A percentile compares a stretch with the other conserved stretches of the same genome.
Conservation (phyloP, 53 echinoderm and acorn worm species). For the Luidia sarsii region DNA sequence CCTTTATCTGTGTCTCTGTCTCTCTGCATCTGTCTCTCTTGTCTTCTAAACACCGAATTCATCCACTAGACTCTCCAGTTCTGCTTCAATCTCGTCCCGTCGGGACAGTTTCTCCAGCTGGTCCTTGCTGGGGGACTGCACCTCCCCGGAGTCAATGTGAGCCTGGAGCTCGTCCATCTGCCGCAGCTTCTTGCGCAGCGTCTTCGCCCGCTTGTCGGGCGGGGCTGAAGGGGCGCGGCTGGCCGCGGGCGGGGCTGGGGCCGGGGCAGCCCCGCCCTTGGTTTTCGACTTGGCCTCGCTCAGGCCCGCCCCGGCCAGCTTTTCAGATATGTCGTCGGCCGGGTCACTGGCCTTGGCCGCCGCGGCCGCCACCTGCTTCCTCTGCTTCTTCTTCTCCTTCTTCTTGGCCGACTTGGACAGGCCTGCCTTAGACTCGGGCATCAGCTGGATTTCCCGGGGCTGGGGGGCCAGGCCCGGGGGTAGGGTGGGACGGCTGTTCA, state of each 20-base stretch:
- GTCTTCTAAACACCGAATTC: slow-evolving; percentile 40
- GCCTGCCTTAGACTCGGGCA: neutral
- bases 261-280: slow-evolving; percentile 3
- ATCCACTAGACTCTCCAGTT: slow-evolving; percentile 60
- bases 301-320: neutral
- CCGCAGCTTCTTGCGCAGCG: slow-evolving; percentile 84
- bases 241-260: neutral
- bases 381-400: slow-evolving; percentile 91
- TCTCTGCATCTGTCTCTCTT: too few relatives aligned
- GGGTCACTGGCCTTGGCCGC: neutral
- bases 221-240: slow-evolving; percentile 5
- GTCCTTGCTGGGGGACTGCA: slow-evolving; percentile 66
- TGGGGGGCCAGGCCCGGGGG: slow-evolving; percentile 75
- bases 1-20: too few relatives aligned
- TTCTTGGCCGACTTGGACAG: slow-evolving; percentile 95
- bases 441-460: slow-evolving; percentile 17
- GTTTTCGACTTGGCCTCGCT: neutral
- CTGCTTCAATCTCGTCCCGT: slow-evolving; percentile 61
- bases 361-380: slow-evolving; percentile 68
- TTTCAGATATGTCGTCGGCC: neutral
- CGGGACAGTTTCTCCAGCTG: slow-evolving; percentile 79
- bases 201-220: slow-evolving; percentile 83
- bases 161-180: slow-evolving; percentile 92
- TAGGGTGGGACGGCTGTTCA: slow-evolving; percentile 86
- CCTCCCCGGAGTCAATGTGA: slow-evolving; percentile 79